Evolutionary conservation across 2,888 invertebrate species (phyloP).

Genomic region (Rotaria macrura): DNA sequence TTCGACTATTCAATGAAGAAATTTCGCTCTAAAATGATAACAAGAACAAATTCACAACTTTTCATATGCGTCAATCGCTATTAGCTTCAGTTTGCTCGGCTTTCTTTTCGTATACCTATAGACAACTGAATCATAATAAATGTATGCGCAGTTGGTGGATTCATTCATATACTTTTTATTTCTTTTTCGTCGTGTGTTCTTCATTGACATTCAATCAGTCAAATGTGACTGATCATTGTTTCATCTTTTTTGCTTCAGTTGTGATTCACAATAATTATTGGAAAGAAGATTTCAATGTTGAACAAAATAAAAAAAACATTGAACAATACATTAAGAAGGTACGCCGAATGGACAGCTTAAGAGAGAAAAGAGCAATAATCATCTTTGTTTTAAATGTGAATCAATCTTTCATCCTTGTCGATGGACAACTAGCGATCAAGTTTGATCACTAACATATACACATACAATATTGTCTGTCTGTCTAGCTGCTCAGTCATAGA

Average conservation of each 20-base stretch:
- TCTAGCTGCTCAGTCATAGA: constrained; percentile 12
- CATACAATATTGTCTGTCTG: constrained; percentile 6
- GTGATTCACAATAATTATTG: not conserved
- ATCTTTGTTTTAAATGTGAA: constrained; percentile 1
- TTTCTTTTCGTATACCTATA: too few species aligned
- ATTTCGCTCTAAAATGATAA: too few species aligned
- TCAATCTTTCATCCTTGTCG: constrained; percentile 15
- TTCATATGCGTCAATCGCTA: too few species aligned
- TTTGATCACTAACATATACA: not conserved
- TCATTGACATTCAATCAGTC: not conserved
- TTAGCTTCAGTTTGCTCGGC: too few species aligned
- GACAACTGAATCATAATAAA: too few species aligned
- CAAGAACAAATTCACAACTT: too few species aligned
- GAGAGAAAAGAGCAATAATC: constrained; percentile 15
- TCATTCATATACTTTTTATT: not conserved
- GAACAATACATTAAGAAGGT: not conserved
- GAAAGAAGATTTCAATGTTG: not conserved
- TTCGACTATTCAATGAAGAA: too few species aligned
- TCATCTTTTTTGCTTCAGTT: not conserved
- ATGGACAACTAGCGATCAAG: not conserved
- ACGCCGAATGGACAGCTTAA: not conserved
- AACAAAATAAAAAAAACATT: not conserved
- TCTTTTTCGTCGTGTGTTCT: too few species aligned
- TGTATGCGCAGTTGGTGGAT: not conserved
- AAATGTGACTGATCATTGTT: not conserved